These are phyloP conservation scores for Thymelicus sylvestris DNA, from an alignment of 2,888 invertebrate species.

Conservation along the genomic window DNA sequence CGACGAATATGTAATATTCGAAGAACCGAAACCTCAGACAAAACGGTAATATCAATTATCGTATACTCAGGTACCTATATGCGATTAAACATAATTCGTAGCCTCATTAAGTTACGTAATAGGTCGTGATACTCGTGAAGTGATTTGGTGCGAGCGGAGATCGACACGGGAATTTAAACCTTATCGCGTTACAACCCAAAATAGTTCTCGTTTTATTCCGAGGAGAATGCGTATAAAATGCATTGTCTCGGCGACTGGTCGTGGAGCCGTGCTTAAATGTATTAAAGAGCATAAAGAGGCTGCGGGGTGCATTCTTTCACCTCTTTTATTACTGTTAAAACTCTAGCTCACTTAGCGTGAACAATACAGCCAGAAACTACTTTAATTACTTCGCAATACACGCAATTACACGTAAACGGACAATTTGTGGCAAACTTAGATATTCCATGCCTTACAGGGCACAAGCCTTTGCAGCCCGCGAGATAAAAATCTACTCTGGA, in stretches of 20 bases:
- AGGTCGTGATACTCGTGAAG: neutral
- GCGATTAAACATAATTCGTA: no score
- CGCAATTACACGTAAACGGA: no score
- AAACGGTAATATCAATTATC: no score
- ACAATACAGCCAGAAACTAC: slow-evolving; percentile 34
- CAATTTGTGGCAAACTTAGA: neutral
- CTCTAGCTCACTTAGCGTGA: slow-evolving; percentile 47
- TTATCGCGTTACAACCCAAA: neutral
- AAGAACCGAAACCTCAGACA: no score
- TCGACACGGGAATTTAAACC: slow-evolving; percentile 3
- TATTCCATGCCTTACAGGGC: no score
- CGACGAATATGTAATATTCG: no score
- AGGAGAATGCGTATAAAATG: slow-evolving; percentile 43
- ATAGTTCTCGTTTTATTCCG: slow-evolving; percentile 31
- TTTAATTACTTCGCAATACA: slow-evolving; percentile 12
- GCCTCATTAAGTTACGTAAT: neutral
- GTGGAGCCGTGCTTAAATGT: slow-evolving; percentile 48
- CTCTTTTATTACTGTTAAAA: slow-evolving; percentile 57
- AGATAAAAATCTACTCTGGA: no score
- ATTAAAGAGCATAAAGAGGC: slow-evolving; percentile 55
- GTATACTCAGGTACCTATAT: no score
- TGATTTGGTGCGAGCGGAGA: slow-evolving; percentile 5
- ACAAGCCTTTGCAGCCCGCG: no score
- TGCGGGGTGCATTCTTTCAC: slow-evolving; percentile 55
- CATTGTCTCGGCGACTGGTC: slow-evolving; percentile 64